These are phyloP conservation scores for Notoglanidium macrostoma DNA, from an alignment of 2,797 vertebrate genomes.

Conservation along the genomic window DNA sequence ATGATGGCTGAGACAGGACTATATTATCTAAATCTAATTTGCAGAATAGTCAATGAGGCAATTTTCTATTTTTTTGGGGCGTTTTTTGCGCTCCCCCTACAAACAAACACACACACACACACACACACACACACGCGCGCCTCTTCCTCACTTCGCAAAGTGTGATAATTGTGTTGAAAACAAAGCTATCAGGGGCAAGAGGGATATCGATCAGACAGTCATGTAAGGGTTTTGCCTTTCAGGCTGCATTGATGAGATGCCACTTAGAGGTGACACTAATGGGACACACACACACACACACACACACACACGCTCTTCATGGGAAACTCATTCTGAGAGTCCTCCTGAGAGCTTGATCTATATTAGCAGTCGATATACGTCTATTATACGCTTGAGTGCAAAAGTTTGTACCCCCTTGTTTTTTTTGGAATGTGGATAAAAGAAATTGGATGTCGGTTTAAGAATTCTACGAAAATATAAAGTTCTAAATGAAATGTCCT, in stretches of 20 bases:
- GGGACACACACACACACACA: background rate
- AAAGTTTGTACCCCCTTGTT: background rate
- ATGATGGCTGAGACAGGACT: background rate
- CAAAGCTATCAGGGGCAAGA: slow-evolving; percentile 59
- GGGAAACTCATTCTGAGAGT: background rate
- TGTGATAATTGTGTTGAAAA: slow-evolving; percentile 69
- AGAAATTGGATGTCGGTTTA: background rate
- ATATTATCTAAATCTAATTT: background rate
- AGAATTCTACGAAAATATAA: background rate
- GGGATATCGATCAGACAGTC: slow-evolving; percentile 65
- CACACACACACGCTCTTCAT: slow-evolving; percentile 22
- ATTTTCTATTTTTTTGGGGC: background rate
- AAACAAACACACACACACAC: slow-evolving; percentile 2
- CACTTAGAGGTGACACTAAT: slow-evolving; percentile 44
- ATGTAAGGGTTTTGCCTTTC: slow-evolving; percentile 66
- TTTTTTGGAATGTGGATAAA: background rate
- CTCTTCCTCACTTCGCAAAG: slow-evolving; percentile 35
- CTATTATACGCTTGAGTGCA: background rate
- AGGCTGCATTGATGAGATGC: slow-evolving; percentile 52
- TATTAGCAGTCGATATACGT: background rate
- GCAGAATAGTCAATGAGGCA: background rate
- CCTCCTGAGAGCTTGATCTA: background rate
- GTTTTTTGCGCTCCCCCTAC: background rate
- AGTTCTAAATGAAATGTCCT: background rate
- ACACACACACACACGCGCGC: slow-evolving; percentile 3